Percentiles rank a stretch among this genome's conserved stretches.
Conservation (phyloP, 2,113 vertebrate genomes). For the Sander lucioperca region DNA sequence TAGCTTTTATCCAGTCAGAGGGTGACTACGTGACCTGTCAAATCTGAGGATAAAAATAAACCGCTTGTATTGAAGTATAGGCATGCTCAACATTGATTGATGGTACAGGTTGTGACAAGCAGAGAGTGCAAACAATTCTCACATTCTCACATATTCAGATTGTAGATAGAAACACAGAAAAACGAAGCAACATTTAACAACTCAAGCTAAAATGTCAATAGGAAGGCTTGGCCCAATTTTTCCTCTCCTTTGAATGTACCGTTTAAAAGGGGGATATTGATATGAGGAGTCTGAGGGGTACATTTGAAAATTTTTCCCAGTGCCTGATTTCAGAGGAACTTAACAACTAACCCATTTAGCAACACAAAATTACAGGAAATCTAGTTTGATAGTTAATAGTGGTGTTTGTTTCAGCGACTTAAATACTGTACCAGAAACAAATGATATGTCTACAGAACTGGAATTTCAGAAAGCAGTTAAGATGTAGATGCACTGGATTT, state of each 20-base stretch:
- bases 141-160: constrained; percentile 33
- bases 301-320: not conserved
- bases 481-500: not conserved
- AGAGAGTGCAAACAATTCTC: constrained; percentile 31
- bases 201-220: constrained; percentile 19
- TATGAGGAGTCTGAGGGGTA: not conserved
- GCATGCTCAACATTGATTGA: constrained; percentile 47
- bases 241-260: not conserved
- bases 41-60: constrained; percentile 27
- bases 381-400: constrained; percentile 6
- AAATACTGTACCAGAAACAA: not conserved
- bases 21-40: constrained; percentile 38
- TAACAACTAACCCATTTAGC: not conserved
- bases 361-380: not conserved
- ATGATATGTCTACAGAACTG: constrained; percentile 2
- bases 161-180: constrained; percentile 11
- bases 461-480: not conserved
- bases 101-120: constrained; percentile 52
- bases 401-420: not conserved
- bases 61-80: constrained; percentile 38
- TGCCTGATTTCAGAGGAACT: not conserved
- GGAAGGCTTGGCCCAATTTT: not conserved
- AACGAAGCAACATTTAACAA: constrained; percentile 16
- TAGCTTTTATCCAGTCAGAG: constrained; percentile 25
- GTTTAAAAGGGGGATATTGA: not conserved